phyloP scores from a whole-genome alignment of 2,888 invertebrate genomes.

The Volucella inanis region DNA sequence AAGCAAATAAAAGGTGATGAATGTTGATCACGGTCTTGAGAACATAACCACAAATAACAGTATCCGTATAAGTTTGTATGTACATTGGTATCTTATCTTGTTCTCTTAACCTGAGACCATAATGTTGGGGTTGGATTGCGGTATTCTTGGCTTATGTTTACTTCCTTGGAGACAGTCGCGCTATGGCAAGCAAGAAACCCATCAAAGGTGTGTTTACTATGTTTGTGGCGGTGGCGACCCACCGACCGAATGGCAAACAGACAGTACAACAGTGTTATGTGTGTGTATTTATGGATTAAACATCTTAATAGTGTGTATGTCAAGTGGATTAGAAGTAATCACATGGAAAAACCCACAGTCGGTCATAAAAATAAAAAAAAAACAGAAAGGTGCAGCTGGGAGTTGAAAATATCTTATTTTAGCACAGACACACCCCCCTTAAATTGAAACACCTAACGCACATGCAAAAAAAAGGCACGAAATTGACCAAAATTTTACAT shows the following conservation, averaged over 20 bases:
- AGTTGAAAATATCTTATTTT: neutral
- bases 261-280: neutral
- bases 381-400: slow-evolving; percentile 22
- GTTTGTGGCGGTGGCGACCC: slow-evolving; percentile 24
- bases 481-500: neutral
- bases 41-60: slow-evolving; percentile 64
- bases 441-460: neutral
- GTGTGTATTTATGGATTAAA: slow-evolving; percentile 34
- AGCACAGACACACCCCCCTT: neutral
- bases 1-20: slow-evolving; percentile 63
- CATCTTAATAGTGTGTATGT: slow-evolving; percentile 29
- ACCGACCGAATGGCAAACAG: slow-evolving; percentile 17
- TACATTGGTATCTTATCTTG: slow-evolving; percentile 1
- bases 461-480: slow-evolving; percentile 4
- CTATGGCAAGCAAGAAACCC: neutral
- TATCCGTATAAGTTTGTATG: slow-evolving; percentile 44
- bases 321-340: slow-evolving; percentile 37
- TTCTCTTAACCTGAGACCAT: slow-evolving; percentile 63
- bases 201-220: neutral
- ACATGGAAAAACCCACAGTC: slow-evolving; percentile 28
- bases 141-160: slow-evolving; percentile 58
- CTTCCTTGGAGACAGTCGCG: slow-evolving; percentile 65
- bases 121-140: slow-evolving; percentile 69
- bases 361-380: neutral
- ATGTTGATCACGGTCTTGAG: slow-evolving; percentile 67